Evolutionary conservation across 2,797 vertebrate species (phyloP), one percentile per base, ranked within the genome.

Genomic region (Novumbra hubbsi): DNA sequence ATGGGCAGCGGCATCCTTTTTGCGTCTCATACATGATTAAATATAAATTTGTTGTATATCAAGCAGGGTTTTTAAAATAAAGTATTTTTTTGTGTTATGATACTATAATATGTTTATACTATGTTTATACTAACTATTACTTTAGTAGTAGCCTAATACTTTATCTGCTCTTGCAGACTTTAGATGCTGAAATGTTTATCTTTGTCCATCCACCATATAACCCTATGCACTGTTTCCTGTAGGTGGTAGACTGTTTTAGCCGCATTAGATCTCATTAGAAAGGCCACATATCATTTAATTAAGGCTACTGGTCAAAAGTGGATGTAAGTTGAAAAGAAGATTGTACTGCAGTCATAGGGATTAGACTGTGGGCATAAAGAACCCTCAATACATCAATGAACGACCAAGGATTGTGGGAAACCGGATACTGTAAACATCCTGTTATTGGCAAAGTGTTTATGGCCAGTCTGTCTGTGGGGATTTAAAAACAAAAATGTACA

Each of bases 371-470:
- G 77, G 79, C 78, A 80, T 80, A 80, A 78, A 1, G 15, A 82
- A 32, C 15, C 45, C 28, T 78, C 45, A 65, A 73, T 60, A 38
- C 77, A 52, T 76, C 74, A 72, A 74, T 81, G 79, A 19, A 64
- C 6, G 34, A 73, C 84, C 48, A 4, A 27, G 85, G 24, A 86
- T 85, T 86, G 71, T 90, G 84, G 84, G 85, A 80, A 88, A 79
- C 65, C 76, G 69, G 49, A 84, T 76, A 85, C 69, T 82, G 87
- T 87, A 83, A 90, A 89, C 82, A 88, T 52, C 70, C 30, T 78
- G 83, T 85, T 78, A 73, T 88, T 80, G 81, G 87, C 86, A 90
- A 82, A 86, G 88, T 74, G 87, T 88, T 74, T 91, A 87, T 75
- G 80, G n/a, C 7, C 21, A 81, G 81, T 78, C 84, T 87, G 78